Evolutionary conservation across 2,888 invertebrate species (phyloP), one percentile per base, ranked within the genome.

Genomic region (Sarcophaga subvicina): DNA sequence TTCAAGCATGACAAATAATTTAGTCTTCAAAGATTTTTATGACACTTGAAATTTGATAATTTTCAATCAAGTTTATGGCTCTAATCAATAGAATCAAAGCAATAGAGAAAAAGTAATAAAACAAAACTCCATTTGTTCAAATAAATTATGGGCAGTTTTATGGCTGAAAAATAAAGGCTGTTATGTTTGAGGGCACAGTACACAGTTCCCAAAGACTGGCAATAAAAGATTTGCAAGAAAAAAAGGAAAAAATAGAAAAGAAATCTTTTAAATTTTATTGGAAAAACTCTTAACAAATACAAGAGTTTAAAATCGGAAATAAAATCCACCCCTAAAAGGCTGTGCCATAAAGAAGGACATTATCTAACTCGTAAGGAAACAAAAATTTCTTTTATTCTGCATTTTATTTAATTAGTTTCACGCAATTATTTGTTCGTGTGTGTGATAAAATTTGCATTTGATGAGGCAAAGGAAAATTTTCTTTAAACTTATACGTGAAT

Each of bases 61-160:
- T 75, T 73, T 37, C 49, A 54, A 63, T 75, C 54, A 75, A 75
- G 62, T 81, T 69, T 81, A 75, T 49, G 37, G 62, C 22, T 62
- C 11, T 27, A 70, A 73, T 62, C 27, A 49, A 17, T 49, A 5
- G 17, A 63, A 70, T 49, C 27, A 27, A 67, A 67, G 12, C 10
- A 60, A 64, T 59, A 70, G 27, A 62, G 27, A 63, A 59, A 4
- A 6, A 63, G 3, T 62, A 80, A 73, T 73, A 62, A 62, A 78
- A 75, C 45, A 22, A 69, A 80, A 79, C 10, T 37, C 37, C 2
- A 37, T 37, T 79, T 84, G 75, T 78, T 73, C 14, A 22, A 10
- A 22, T 64, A 77, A 20, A 69, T 86, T 81, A 81, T 82, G 73
- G 79, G 20, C 71, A 70, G 14, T 76, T 82, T 84, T 83, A 81